Percentiles rank a stretch among this genome's conserved stretches.
phyloP scores from a whole-genome alignment of 2,113 vertebrate species.

The Gopherus flavomarginatus region DNA sequence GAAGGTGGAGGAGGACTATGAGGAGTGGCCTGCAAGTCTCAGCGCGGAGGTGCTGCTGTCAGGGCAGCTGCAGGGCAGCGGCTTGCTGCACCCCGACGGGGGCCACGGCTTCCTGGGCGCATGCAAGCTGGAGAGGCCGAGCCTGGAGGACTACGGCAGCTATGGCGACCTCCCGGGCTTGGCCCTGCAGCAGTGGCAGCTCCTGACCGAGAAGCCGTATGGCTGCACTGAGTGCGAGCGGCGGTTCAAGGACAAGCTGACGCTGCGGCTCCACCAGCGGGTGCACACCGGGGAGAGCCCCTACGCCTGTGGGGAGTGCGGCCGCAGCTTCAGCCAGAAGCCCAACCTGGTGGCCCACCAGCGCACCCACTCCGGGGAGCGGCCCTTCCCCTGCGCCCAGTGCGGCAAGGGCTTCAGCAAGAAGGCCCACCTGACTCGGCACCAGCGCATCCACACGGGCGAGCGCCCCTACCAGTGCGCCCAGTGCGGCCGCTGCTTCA shows the following conservation, averaged over 20 bases:
- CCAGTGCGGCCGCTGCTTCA: constrained; percentile 76
- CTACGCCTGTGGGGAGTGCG: not conserved
- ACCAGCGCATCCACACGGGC: constrained; percentile 76
- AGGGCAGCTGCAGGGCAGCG: fast-evolving
- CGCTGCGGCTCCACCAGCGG: constrained; percentile 56
- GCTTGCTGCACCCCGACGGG: not conserved
- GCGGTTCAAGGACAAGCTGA: constrained; percentile 63
- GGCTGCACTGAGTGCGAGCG: constrained; percentile 65
- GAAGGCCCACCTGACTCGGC: constrained; percentile 79
- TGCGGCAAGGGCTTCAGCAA: constrained; percentile 78
- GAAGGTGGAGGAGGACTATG: constrained; percentile 76
- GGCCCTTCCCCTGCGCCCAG: constrained; percentile 74
- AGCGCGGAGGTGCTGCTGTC: not conserved
- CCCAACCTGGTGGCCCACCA: constrained; percentile 53
- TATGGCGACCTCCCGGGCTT: not conserved
- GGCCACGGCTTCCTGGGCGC: not conserved
- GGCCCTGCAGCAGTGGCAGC: constrained; percentile 23
- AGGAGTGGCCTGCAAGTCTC: not conserved
- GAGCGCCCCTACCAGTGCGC: constrained; percentile 76
- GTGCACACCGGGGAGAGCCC: constrained; percentile 63
- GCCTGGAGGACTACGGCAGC: not conserved
- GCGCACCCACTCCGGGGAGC: constrained; percentile 50
- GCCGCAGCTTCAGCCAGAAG: constrained; percentile 58
- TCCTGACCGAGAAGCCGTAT: not conserved
- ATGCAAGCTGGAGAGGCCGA: constrained; percentile 66